A percentile compares a stretch with the other conserved stretches of the same genome.
Evolutionary conservation across 1,140 invertebrate genomes (phyloP).

Genomic region (Watersipora subatra): DNA sequence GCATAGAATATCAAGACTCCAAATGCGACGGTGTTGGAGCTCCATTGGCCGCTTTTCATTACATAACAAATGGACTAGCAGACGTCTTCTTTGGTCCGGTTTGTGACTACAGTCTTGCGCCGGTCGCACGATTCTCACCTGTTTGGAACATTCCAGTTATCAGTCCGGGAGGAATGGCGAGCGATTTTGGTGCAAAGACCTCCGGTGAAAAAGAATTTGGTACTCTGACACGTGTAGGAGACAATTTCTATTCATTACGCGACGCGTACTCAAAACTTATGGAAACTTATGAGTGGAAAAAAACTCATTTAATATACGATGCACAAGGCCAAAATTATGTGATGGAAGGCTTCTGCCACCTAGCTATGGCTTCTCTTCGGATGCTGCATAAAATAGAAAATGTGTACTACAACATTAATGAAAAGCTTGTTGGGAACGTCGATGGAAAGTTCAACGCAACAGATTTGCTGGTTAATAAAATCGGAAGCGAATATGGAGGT

Average conservation of each 20-base stretch:
- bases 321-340: slow-evolving; percentile 46
- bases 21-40: slow-evolving; percentile 64
- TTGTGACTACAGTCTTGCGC: slow-evolving; percentile 79
- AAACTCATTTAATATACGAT: slow-evolving; percentile 56
- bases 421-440: slow-evolving; percentile 42
- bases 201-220: slow-evolving; percentile 13
- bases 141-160: slow-evolving; percentile 76
- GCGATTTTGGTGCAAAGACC: slow-evolving; percentile 50
- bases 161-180: slow-evolving; percentile 66
- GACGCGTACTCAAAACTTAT: slow-evolving; percentile 52
- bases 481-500: slow-evolving; percentile 30
- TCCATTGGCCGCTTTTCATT: slow-evolving; percentile 62
- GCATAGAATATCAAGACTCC: slow-evolving; percentile 56
- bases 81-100: slow-evolving; percentile 71
- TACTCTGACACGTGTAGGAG: slow-evolving; percentile 22
- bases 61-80: slow-evolving; percentile 50
- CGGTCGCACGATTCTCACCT: slow-evolving; percentile 69
- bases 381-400: slow-evolving; percentile 7
- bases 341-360: slow-evolving; percentile 42
- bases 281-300: slow-evolving; percentile 49
- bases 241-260: slow-evolving; percentile 59
- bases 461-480: slow-evolving; percentile 26
- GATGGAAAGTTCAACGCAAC: slow-evolving; percentile 32
- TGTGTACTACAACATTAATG: slow-evolving; percentile 21
- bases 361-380: slow-evolving; percentile 19